Evolutionary conservation across 1,140 invertebrate genomes (phyloP).

Genomic region (Oryctes rhinoceros): DNA sequence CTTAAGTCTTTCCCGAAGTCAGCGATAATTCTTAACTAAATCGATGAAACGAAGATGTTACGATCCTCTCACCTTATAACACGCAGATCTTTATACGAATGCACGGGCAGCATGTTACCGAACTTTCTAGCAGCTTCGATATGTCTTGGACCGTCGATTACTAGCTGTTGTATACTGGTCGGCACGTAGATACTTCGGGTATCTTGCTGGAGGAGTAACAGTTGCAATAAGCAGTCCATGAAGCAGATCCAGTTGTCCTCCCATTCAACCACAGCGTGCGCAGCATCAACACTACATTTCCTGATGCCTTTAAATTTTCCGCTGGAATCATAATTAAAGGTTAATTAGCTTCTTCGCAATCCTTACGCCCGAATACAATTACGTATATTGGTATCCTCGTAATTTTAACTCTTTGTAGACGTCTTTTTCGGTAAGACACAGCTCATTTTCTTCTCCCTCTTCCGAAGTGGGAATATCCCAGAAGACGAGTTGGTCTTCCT

Average conservation of each 20-base stretch:
- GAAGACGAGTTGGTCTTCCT: neutral
- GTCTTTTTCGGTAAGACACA: conserved; percentile 62
- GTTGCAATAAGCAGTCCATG: conserved; percentile 92
- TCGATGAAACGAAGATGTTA: too few relatives aligned
- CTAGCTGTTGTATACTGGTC: conserved; percentile 81
- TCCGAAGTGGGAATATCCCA: neutral
- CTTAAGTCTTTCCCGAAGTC: too few relatives aligned
- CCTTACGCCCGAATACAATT: neutral
- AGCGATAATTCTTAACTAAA: too few relatives aligned
- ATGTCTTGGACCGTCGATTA: conserved; percentile 63
- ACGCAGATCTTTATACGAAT: neutral
- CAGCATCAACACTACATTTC: conserved; percentile 63
- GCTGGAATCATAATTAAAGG: neutral
- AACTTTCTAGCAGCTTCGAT: neutral
- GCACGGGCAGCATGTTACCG: neutral
- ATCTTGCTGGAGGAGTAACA: conserved; percentile 79
- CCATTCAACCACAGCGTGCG: conserved; percentile 70
- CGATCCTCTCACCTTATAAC: neutral
- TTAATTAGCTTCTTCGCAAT: too few relatives aligned
- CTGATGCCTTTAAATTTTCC: conserved; percentile 71
- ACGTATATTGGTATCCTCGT: conserved; percentile 77
- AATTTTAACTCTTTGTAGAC: conserved; percentile 80
- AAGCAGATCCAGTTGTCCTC: conserved; percentile 88
- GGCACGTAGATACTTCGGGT: conserved; percentile 75
- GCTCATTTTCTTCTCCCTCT: neutral